A percentile compares a stretch with the other conserved stretches of the same genome.
Evolutionary conservation across 2,888 invertebrate species (phyloP).

Genomic region (Megamerina dolium): DNA sequence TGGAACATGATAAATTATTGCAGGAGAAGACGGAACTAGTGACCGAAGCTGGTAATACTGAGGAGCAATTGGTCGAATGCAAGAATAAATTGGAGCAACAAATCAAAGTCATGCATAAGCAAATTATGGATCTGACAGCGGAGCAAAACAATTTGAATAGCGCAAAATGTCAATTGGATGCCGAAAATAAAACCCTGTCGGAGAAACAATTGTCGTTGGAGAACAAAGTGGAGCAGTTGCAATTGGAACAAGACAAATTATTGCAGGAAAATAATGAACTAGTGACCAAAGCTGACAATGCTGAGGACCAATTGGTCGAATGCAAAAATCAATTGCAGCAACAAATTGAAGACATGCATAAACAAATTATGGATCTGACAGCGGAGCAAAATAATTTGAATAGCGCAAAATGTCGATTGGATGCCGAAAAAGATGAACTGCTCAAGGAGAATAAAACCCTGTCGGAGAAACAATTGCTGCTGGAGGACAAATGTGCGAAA

Average conservation of each 20-base stretch:
- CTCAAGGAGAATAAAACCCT: background rate
- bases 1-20: background rate
- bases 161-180: constrained; percentile 1
- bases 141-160: constrained; percentile 5
- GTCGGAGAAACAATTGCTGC: background rate
- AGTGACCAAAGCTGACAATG: background rate
- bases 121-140: constrained; percentile 4
- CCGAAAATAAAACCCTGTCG: constrained; percentile 4
- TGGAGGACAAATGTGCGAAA: constrained; percentile 7
- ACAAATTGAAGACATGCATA: background rate
- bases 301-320: constrained; percentile 7
- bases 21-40: background rate
- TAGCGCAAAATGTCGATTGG: constrained; percentile 8
- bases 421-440: background rate
- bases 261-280: constrained; percentile 10
- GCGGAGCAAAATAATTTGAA: background rate
- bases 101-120: constrained; percentile 2
- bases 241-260: background rate
- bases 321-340: constrained; percentile 1
- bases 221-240: background rate
- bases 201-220: constrained; percentile 8
- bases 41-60: constrained; percentile 1
- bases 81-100: constrained; percentile 7
- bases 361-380: background rate
- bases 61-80: constrained; percentile 1